A percentile compares a stretch with the other conserved stretches of the same genome.
phyloP scores from a whole-genome alignment of 2,797 vertebrate species.

The Scomberomorus guttatus region DNA sequence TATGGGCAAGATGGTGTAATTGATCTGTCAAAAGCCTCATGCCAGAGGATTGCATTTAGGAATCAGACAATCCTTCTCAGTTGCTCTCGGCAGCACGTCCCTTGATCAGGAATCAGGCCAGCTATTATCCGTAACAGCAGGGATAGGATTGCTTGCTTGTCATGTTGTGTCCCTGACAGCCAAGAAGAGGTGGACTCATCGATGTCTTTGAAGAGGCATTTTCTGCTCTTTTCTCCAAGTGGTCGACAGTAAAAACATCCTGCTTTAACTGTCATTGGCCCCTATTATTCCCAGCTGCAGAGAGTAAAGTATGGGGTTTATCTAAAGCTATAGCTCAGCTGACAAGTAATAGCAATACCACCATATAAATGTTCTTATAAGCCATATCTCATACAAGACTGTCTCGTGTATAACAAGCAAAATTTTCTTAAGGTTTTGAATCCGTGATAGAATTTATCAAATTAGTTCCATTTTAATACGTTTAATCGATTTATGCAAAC shows the following conservation, averaged over 20 bases:
- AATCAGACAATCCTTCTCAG: slow-evolving; percentile 58
- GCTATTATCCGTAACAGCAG: slow-evolving; percentile 57
- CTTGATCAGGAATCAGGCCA: slow-evolving; percentile 63
- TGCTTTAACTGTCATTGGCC: slow-evolving; percentile 3
- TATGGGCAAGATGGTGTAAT: slow-evolving; percentile 56
- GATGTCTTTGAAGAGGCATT: slow-evolving; percentile 23
- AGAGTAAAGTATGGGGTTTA: slow-evolving; percentile 17
- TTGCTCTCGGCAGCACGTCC: slow-evolving; percentile 30
- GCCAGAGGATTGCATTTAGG: slow-evolving; percentile 53
- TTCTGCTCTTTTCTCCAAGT: slow-evolving; percentile 28
- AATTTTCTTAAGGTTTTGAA: background rate
- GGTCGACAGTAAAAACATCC: background rate
- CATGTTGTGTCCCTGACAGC: slow-evolving; percentile 50
- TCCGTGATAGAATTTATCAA: background rate
- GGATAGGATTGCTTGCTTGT: slow-evolving; percentile 47
- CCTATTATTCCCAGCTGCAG: background rate
- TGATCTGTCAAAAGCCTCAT: slow-evolving; percentile 71
- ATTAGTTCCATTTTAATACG: slow-evolving; percentile 1
- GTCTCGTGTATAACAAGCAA: background rate
- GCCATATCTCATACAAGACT: background rate
- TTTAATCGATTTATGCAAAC: slow-evolving; percentile 13
- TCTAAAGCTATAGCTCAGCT: background rate
- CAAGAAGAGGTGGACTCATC: slow-evolving; percentile 19
- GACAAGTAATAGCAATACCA: slow-evolving; percentile 13
- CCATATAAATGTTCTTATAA: slow-evolving; percentile 11